Percentiles rank a stretch among this genome's conserved stretches.
Conservation (phyloP, 2,888 invertebrate species). For the Vanessa cardui region DNA sequence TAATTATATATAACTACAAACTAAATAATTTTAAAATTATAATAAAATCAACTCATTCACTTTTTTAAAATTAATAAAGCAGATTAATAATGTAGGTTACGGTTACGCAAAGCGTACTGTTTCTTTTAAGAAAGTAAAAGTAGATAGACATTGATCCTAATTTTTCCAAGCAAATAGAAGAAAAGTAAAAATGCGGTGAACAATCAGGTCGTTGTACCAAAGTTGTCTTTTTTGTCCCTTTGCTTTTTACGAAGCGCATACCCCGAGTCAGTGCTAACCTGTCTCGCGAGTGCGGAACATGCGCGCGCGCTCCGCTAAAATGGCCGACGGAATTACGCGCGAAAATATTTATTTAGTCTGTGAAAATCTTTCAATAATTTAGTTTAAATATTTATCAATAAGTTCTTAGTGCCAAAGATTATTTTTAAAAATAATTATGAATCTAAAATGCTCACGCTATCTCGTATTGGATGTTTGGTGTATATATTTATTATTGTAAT, state of each 20-base stretch:
- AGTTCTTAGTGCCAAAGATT: conserved; percentile 50
- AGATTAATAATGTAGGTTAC: too few relatives aligned
- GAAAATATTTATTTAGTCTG: conserved; percentile 45
- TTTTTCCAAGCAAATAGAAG: conserved; percentile 9
- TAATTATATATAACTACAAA: too few relatives aligned
- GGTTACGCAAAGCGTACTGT: too few relatives aligned
- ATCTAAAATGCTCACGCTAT: conserved; percentile 68
- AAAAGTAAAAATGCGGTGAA: conserved; percentile 14
- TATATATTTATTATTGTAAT: conserved; percentile 39
- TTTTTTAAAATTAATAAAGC: too few relatives aligned
- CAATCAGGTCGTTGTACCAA: conserved; percentile 29
- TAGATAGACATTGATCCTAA: background rate
- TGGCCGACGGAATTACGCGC: conserved; percentile 58
- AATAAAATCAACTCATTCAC: too few relatives aligned
- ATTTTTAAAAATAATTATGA: conserved; percentile 60
- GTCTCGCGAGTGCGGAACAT: conserved; percentile 54
- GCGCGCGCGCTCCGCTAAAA: conserved; percentile 67
- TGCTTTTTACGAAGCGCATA: conserved; percentile 15
- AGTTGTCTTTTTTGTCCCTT: conserved; percentile 35
- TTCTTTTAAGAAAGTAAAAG: too few relatives aligned
- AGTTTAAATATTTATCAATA: conserved; percentile 1
- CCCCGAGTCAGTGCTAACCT: conserved; percentile 35
- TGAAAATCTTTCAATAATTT: background rate
- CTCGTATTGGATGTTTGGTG: conserved; percentile 40
- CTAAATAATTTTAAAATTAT: too few relatives aligned